Evolutionary conservation across 2,113 vertebrate genomes (phyloP).

Genomic region (Blennius ocellaris): DNA sequence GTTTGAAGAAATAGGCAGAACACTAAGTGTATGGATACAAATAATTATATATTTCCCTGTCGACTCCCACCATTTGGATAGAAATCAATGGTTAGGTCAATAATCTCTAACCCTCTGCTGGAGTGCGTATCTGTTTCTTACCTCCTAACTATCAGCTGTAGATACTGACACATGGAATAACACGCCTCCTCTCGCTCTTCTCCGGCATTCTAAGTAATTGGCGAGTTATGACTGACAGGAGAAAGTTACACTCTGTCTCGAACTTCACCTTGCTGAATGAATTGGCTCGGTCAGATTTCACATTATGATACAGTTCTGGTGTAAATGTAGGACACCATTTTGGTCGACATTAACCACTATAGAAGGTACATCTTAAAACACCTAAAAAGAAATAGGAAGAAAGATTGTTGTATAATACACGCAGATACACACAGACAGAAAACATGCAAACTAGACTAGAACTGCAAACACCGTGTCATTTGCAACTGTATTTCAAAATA

Average conservation of each 20-base stretch:
- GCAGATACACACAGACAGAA: no score
- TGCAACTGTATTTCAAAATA: no score
- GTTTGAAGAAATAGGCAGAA: slow-evolving; percentile 40
- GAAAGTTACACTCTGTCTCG: slow-evolving; percentile 12
- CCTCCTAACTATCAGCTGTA: slow-evolving; percentile 45
- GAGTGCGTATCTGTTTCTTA: slow-evolving; percentile 60
- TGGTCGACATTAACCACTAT: neutral
- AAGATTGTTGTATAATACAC: no score
- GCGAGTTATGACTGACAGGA: slow-evolving; percentile 34
- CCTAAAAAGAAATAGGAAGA: no score
- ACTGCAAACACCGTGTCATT: no score
- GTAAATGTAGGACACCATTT: neutral
- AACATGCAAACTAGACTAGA: no score
- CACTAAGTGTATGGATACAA: slow-evolving; percentile 45
- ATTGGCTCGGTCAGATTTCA: slow-evolving; percentile 1
- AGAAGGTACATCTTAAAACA: neutral
- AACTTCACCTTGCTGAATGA: slow-evolving; percentile 11
- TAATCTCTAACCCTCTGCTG: slow-evolving; percentile 62
- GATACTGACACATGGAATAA: slow-evolving; percentile 38
- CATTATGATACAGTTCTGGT: neutral
- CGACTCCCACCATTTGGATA: slow-evolving; percentile 49
- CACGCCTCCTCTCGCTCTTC: slow-evolving; percentile 28
- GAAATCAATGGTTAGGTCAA: slow-evolving; percentile 80
- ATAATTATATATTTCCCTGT: slow-evolving; percentile 69
- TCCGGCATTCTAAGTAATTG: slow-evolving; percentile 42